These are phyloP conservation scores for Patella caerulea DNA, from an alignment of 2,888 invertebrate species.

Conservation along the genomic window DNA sequence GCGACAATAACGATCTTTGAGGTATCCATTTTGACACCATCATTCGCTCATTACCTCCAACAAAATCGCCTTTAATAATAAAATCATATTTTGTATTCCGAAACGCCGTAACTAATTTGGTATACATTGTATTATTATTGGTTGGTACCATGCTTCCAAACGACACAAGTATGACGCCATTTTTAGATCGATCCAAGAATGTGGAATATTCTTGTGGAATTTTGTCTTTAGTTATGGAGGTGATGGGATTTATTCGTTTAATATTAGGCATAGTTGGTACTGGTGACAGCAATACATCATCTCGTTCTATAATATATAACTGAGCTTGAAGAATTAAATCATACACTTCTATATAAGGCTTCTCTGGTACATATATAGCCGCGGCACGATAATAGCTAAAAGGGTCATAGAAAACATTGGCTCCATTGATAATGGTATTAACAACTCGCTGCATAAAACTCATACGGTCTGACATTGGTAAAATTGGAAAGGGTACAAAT, in stretches of 20 bases:
- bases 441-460: neutral
- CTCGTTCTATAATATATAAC: conserved; percentile 38
- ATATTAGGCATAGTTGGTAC: conserved; percentile 40
- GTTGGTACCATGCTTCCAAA: conserved; percentile 42
- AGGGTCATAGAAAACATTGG: conserved; percentile 17
- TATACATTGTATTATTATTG: neutral
- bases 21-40: conserved; percentile 44
- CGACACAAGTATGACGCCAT: conserved; percentile 47
- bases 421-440: no score
- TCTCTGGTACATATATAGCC: conserved; percentile 34
- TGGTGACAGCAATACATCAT: conserved; percentile 41
- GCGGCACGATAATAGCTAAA: conserved; percentile 33
- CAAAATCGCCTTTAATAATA: neutral
- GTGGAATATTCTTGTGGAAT: conserved; percentile 35
- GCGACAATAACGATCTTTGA: conserved; percentile 49
- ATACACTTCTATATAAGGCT: conserved; percentile 29
- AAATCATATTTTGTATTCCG: neutral
- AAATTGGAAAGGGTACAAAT: conserved; percentile 9
- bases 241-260: conserved; percentile 41
- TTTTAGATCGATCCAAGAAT: conserved; percentile 36
- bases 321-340: conserved; percentile 29
- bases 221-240: conserved; percentile 28
- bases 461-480: conserved; percentile 15
- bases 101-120: neutral
- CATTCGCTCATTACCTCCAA: conserved; percentile 18